Conservation (phyloP, 1,140 invertebrate species). For the Ceratina australensis region DNA sequence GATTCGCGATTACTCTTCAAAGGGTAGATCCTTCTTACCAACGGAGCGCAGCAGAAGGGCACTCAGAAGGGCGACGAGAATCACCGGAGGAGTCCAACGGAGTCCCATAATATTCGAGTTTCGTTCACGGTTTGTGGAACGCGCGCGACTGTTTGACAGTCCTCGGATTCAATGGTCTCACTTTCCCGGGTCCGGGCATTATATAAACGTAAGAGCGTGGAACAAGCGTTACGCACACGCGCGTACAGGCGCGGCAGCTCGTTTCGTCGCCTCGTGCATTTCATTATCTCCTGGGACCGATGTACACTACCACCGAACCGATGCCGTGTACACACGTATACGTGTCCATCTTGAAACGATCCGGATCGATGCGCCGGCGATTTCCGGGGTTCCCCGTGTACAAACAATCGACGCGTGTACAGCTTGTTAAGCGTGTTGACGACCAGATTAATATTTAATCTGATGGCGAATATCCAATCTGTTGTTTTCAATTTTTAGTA, state of each 20-base stretch:
- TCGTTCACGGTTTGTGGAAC: slow-evolving; percentile 29
- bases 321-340: neutral
- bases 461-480: neutral
- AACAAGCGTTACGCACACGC: slow-evolving; percentile 23
- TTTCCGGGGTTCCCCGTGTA: slow-evolving; percentile 34
- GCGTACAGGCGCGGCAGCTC: neutral
- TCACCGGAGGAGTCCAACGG: slow-evolving; percentile 28
- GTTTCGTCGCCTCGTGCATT: slow-evolving; percentile 42
- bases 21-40: slow-evolving; percentile 48
- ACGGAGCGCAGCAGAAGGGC: slow-evolving; percentile 14
- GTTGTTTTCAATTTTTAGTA: no score
- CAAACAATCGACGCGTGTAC: slow-evolving; percentile 4
- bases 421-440: slow-evolving; percentile 4
- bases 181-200: slow-evolving; percentile 63
- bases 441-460: slow-evolving; percentile 10
- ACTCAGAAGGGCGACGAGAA: slow-evolving; percentile 45
- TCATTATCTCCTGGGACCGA: slow-evolving; percentile 56
- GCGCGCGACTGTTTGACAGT: slow-evolving; percentile 60
- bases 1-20: no score
- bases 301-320: slow-evolving; percentile 8
- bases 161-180: slow-evolving; percentile 68
- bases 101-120: slow-evolving; percentile 62
- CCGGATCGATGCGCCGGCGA: slow-evolving; percentile 13
- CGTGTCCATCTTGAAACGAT: neutral
- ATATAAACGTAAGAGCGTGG: slow-evolving; percentile 65